Evolutionary conservation across 2,797 vertebrate genomes (phyloP).

Genomic region (Gymnoscopelus microlampas): DNA sequence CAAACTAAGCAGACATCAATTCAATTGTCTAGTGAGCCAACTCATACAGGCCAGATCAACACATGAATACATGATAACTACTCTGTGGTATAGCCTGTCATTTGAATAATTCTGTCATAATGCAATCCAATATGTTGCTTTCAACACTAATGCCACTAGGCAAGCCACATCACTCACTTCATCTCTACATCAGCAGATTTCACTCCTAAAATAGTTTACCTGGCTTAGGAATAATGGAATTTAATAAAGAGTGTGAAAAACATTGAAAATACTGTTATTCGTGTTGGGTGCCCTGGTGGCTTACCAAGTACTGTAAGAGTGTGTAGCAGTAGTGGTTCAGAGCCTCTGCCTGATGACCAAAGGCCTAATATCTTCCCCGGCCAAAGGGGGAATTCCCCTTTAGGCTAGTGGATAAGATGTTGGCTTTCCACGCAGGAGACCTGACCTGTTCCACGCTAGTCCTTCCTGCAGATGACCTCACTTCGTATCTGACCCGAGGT

Average conservation of each 20-base stretch:
- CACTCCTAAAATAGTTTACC: slow-evolving; percentile 23
- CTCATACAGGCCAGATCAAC: slow-evolving; percentile 31
- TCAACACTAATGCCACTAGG: slow-evolving; percentile 48
- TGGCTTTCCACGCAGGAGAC: too few relatives aligned
- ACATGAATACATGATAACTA: slow-evolving; percentile 29
- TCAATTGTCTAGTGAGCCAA: slow-evolving; percentile 23
- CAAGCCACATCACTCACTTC: slow-evolving; percentile 57
- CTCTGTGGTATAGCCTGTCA: slow-evolving; percentile 42
- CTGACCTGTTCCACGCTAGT: too few relatives aligned
- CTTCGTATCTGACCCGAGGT: too few relatives aligned
- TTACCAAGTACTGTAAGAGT: too few relatives aligned
- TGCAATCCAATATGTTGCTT: slow-evolving; percentile 61
- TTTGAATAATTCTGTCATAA: slow-evolving; percentile 66
- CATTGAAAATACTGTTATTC: slow-evolving; percentile 44
- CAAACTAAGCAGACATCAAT: slow-evolving; percentile 3
- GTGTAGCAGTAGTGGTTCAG: too few relatives aligned
- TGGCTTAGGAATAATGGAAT: slow-evolving; percentile 18
- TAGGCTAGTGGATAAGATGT: too few relatives aligned
- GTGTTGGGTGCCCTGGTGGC: slow-evolving; percentile 26
- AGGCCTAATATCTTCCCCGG: too few relatives aligned
- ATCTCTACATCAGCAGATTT: slow-evolving; percentile 50
- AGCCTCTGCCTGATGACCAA: too few relatives aligned
- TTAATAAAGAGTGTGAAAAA: slow-evolving; percentile 35
- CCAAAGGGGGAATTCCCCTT: too few relatives aligned
- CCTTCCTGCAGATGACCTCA: too few relatives aligned